A percentile compares a stretch with the other conserved stretches of the same genome.
Evolutionary conservation across 2,797 vertebrate species (phyloP).

Genomic region (Sebastes steindachneri): DNA sequence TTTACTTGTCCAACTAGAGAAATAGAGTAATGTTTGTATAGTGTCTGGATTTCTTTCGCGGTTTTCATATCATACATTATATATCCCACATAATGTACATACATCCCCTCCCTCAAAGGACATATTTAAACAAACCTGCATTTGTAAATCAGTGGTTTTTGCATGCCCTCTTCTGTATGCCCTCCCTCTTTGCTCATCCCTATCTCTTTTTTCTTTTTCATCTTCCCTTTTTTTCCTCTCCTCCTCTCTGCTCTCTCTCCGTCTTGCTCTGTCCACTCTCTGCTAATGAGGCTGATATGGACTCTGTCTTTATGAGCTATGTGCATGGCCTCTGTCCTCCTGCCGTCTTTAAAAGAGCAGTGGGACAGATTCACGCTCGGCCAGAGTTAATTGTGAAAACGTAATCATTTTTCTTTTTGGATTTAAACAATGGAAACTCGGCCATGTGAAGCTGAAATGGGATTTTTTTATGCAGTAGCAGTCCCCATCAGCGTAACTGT

Average conservation of each 20-base stretch:
- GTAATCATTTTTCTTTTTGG: background rate
- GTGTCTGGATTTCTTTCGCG: background rate
- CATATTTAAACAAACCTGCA: background rate
- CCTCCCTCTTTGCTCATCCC: background rate
- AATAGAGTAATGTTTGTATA: background rate
- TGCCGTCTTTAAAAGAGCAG: slow-evolving; percentile 4
- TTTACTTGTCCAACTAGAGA: slow-evolving; percentile 12
- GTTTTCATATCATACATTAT: too few relatives aligned
- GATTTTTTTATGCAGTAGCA: background rate
- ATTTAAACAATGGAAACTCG: background rate
- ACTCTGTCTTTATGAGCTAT: background rate
- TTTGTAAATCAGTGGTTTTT: background rate
- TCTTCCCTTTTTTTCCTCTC: background rate
- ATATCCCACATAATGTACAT: background rate
- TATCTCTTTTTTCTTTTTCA: background rate
- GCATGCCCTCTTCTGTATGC: background rate
- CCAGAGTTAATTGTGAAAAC: background rate
- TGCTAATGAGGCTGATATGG: slow-evolving; percentile 41
- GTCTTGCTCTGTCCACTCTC: slow-evolving; percentile 22
- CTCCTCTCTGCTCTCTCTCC: background rate
- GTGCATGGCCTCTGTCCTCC: background rate
- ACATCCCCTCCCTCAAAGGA: background rate
- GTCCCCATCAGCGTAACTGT: background rate
- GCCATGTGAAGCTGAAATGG: background rate
- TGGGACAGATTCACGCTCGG: background rate